Evolutionary conservation across 2,797 vertebrate genomes (phyloP).

Genomic region (Oryzias dopingdopingensis): DNA sequence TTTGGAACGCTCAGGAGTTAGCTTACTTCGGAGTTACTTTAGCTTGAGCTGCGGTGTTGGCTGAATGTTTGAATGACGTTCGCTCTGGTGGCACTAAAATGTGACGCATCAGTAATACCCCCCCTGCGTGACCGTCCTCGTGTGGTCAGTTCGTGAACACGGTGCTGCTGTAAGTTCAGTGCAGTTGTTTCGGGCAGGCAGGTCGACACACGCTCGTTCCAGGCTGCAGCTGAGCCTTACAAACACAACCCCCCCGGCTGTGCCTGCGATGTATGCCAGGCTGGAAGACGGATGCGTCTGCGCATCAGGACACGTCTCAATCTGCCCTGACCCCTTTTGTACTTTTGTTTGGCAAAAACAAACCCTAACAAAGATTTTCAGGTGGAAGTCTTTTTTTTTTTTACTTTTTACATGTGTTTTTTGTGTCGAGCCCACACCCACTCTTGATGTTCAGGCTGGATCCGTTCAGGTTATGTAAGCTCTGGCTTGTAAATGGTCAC

Average conservation of each 20-base stretch:
- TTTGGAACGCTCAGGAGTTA: neutral
- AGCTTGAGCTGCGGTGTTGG: neutral
- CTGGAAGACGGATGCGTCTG: conserved; percentile 40
- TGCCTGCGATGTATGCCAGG: too few species aligned
- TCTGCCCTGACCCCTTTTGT: conserved; percentile 13
- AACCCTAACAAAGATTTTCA: conserved; percentile 6
- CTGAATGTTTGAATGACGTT: neutral
- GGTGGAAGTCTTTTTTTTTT: conserved; percentile 43
- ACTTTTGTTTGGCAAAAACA: neutral
- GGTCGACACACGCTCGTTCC: conserved; percentile 36
- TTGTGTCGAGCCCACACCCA: conserved; percentile 55
- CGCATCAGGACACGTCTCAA: conserved; percentile 35
- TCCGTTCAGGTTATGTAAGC: conserved; percentile 61
- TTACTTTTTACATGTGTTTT: conserved; percentile 23
- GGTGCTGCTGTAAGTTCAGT: neutral
- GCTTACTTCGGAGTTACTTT: neutral
- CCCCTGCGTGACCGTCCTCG: neutral
- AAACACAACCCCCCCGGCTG: neutral
- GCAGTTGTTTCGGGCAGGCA: conserved; percentile 4
- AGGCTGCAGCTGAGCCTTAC: neutral
- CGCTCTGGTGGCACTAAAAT: neutral
- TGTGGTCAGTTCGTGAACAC: neutral
- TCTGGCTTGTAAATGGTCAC: conserved; percentile 49
- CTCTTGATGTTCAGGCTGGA: conserved; percentile 36
- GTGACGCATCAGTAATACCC: neutral